Percentiles rank a stretch among this genome's conserved stretches.
phyloP scores from a whole-genome alignment of 2,113 vertebrate species.

The Ammodytes dubius region DNA sequence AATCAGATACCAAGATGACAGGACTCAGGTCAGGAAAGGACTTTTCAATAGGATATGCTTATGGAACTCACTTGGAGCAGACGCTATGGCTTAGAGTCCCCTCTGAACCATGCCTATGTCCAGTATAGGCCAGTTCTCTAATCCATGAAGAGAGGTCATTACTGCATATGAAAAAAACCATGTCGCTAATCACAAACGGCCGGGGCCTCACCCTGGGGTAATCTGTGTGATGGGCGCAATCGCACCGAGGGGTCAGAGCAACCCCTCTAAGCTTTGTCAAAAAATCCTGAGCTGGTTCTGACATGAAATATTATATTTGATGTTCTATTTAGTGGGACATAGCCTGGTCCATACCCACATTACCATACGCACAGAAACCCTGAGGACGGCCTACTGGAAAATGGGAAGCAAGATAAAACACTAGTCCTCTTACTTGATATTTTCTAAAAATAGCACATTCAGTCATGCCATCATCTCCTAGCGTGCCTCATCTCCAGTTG shows the following conservation, averaged over 20 bases:
- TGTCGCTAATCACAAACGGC: not conserved
- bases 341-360: conserved; percentile 3
- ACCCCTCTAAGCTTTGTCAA: not conserved
- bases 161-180: not conserved
- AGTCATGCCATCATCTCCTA: conserved; percentile 8
- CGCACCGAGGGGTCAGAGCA: not conserved
- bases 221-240: not conserved
- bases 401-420: conserved; percentile 15
- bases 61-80: not conserved
- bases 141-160: not conserved
- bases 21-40: too few species aligned
- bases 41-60: too few species aligned
- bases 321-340: not conserved
- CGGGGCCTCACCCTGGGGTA: not conserved
- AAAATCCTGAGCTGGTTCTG: not conserved
- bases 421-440: not conserved
- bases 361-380: not conserved
- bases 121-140: too few species aligned
- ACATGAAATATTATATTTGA: conserved; percentile 1
- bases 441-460: conserved; percentile 56
- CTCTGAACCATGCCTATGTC: not conserved
- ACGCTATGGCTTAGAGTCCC: not conserved
- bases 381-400: not conserved
- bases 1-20: too few species aligned
- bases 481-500: conserved; percentile 1